Conservation (phyloP, 2,113 vertebrate species). For the Trichomycterus rosablanca region DNA sequence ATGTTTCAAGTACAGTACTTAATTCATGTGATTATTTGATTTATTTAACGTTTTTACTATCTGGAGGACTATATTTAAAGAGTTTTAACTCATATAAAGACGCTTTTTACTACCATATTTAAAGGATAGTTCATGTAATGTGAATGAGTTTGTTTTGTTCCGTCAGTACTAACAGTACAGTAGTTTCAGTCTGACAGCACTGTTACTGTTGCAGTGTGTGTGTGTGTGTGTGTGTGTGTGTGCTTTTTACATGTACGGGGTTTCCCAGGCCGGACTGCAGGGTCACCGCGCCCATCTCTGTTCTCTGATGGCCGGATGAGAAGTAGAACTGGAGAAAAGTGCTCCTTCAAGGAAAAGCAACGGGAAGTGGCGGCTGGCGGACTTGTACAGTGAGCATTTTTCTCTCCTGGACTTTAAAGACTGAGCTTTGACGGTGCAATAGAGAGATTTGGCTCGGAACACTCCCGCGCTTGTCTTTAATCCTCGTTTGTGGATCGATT, state of each 20-base stretch:
- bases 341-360: conserved; percentile 48
- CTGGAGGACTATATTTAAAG: no score
- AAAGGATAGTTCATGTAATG: no score
- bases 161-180: no score
- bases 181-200: no score
- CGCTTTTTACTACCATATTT: no score
- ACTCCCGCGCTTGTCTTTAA: conserved; percentile 8
- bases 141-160: no score
- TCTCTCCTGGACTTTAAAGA: conserved; percentile 29
- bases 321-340: conserved; percentile 44
- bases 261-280: conserved; percentile 73
- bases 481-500: conserved; percentile 40
- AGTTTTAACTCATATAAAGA: no score
- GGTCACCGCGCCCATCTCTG: conserved; percentile 77
- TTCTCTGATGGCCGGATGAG: conserved; percentile 66
- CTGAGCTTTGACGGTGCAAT: neutral
- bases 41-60: no score
- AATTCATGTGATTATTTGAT: no score
- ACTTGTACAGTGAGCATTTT: conserved; percentile 15
- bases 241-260: conserved; percentile 58
- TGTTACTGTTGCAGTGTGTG: neutral
- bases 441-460: neutral
- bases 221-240: conserved; percentile 1
- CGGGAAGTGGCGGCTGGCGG: conserved; percentile 40
- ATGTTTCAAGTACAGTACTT: no score